Conservation (phyloP, 2,113 vertebrate genomes). For the Maccullochella peelii region DNA sequence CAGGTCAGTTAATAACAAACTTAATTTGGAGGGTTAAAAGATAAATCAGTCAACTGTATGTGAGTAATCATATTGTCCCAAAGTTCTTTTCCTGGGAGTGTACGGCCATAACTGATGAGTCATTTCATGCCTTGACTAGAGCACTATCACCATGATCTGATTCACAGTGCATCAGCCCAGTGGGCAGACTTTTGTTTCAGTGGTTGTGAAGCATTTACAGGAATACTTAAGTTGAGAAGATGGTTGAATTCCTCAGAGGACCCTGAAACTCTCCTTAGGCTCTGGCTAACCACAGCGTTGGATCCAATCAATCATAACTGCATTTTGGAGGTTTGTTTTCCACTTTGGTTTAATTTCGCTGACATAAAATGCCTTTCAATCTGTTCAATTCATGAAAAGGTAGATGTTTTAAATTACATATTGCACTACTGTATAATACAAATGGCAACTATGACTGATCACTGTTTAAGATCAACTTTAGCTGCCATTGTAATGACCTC, state of each 20-base stretch:
- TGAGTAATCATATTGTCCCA: constrained; percentile 46
- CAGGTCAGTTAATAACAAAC: constrained; percentile 59
- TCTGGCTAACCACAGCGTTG: constrained; percentile 15
- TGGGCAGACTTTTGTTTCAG: constrained; percentile 58
- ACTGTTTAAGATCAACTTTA: not conserved
- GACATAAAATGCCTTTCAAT: not conserved
- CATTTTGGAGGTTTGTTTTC: constrained; percentile 13
- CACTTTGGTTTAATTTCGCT: constrained; percentile 20
- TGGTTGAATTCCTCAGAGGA: constrained; percentile 15
- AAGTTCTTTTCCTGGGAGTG: constrained; percentile 64
- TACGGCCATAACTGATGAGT: constrained; percentile 61
- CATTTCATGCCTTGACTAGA: constrained; percentile 58
- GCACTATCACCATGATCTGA: constrained; percentile 50
- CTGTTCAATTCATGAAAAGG: constrained; percentile 2
- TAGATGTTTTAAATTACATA: not conserved
- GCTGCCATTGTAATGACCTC: not conserved
- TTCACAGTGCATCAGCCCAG: constrained; percentile 47
- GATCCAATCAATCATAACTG: constrained; percentile 5
- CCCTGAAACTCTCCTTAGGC: constrained; percentile 7
- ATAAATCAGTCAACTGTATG: constrained; percentile 33
- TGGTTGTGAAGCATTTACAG: constrained; percentile 59
- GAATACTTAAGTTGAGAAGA: constrained; percentile 31
- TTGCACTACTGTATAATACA: not conserved
- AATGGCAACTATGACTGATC: constrained; percentile 3
- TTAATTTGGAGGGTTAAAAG: constrained; percentile 49